Evolutionary conservation across 2,113 vertebrate species (phyloP), one percentile per base, ranked within the genome.

Genomic region (Phrynosoma platyrhinos): DNA sequence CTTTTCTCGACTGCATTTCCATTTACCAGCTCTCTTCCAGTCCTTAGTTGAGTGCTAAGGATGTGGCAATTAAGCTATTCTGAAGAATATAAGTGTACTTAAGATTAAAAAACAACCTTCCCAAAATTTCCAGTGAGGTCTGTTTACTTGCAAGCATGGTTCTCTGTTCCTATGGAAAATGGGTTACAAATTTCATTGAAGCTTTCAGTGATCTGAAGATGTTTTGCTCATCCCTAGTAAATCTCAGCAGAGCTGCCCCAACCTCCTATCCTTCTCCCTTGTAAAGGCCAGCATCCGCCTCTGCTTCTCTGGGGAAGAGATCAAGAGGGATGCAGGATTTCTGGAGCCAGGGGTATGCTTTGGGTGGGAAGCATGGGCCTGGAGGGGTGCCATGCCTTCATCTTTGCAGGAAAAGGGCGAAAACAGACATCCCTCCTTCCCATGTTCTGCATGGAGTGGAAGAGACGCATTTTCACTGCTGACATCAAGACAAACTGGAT

Each of bases 271-370:
- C 32, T 8, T 14, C 7, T 20, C 0, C 52, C 83, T 84, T 36
- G 18, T 83, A 53, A 5, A 81, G 18, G 25, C 47, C 69, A 68
- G 25, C 79, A 78, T 90, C 89, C 58, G 84, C 66, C 75, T 30
- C 30, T 9, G 82, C 20, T 27, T 85, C 74, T 82, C 89, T 82
- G 27, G 85, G 74, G 4, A 68, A 88, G n/a, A 20, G 6, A 82
- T 18, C 0, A 5, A 16, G 1, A 0, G 1, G 52, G 47, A 47
- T 5, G 47, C 47, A 47, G 47, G 83, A 75, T 68, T 4, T 40
- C 47, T 21, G n/a, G 42, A 9, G 32, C n/a, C 36, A n/a, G 78
- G 18, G 25, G 27, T 23, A 71, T 30, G 25, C 20, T 5, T 55
- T 18, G 21, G 55, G n/a, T 5, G 16, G 20, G 8, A 1, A 27